phyloP scores from a whole-genome alignment of 2,113 vertebrate genomes.

The Takifugu bimaculatus region DNA sequence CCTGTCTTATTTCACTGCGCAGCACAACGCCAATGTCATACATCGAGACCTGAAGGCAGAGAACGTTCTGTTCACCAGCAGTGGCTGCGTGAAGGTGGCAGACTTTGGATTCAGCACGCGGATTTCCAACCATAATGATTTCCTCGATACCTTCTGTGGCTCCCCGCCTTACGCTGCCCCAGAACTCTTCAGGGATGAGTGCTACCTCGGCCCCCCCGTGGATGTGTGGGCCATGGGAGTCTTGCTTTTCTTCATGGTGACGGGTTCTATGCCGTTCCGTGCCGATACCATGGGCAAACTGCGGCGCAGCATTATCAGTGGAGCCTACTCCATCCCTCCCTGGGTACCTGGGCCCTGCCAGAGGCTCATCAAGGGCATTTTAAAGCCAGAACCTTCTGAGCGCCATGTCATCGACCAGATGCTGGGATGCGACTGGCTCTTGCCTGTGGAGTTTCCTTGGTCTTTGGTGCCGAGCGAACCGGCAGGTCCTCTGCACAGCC shows the following conservation, averaged over 20 bases:
- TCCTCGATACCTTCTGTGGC: slow-evolving; percentile 91
- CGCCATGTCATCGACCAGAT: slow-evolving; percentile 83
- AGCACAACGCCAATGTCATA: slow-evolving; percentile 90
- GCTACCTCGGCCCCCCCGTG: slow-evolving; percentile 81
- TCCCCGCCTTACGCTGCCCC: slow-evolving; percentile 93
- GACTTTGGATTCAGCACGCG: slow-evolving; percentile 93
- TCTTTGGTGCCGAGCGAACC: slow-evolving; percentile 69
- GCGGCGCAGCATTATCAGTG: slow-evolving; percentile 82
- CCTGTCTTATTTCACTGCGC: slow-evolving; percentile 10
- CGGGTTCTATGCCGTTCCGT: slow-evolving; percentile 86
- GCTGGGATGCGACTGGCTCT: slow-evolving; percentile 88
- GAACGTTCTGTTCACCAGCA: slow-evolving; percentile 85
- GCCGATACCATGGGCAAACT: slow-evolving; percentile 90
- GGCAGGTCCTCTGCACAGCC: slow-evolving; percentile 69
- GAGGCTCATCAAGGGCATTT: slow-evolving; percentile 83
- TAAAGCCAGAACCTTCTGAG: slow-evolving; percentile 76
- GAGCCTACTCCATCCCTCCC: slow-evolving; percentile 75
- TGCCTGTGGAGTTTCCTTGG: slow-evolving; percentile 80
- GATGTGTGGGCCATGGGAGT: slow-evolving; percentile 95
- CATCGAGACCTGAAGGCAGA: slow-evolving; percentile 95
- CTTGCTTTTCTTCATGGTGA: slow-evolving; percentile 90
- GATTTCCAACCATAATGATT: slow-evolving; percentile 74
- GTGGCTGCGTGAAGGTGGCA: slow-evolving; percentile 87
- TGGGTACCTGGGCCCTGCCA: slow-evolving; percentile 85
- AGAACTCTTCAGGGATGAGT: slow-evolving; percentile 87